phyloP scores from a whole-genome alignment of 1,140 invertebrate species.

The Macrobrachium rosenbergii region DNA sequence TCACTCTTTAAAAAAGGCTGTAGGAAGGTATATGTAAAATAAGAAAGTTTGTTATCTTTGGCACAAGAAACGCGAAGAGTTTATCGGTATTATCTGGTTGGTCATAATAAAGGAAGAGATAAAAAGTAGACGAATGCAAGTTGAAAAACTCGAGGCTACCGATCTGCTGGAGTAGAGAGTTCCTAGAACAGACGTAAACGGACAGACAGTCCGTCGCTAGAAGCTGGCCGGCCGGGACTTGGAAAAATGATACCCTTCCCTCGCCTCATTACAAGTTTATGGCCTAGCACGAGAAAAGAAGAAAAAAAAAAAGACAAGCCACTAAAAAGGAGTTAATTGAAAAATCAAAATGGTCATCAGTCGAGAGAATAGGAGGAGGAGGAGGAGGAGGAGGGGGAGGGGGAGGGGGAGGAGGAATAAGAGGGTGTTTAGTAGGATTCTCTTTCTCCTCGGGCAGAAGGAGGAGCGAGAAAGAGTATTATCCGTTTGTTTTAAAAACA shows the following conservation, averaged over 20 bases:
- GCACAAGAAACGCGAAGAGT: too few species aligned
- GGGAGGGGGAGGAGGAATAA: background rate
- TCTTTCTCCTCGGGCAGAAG: background rate
- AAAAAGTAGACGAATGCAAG: background rate
- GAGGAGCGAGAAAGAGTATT: background rate
- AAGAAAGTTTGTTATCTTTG: too few species aligned
- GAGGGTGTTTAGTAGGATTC: background rate
- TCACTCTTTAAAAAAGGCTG: too few species aligned
- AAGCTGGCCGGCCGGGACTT: background rate
- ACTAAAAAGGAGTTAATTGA: constrained; percentile 61
- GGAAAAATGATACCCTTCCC: constrained; percentile 55
- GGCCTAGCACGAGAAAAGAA: constrained; percentile 29
- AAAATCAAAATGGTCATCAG: constrained; percentile 59
- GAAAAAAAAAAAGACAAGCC: constrained; percentile 24
- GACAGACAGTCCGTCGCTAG: too few species aligned
- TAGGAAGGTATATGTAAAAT: too few species aligned
- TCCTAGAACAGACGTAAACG: background rate
- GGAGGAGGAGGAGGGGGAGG: background rate
- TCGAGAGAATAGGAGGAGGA: constrained; percentile 4
- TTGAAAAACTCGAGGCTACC: background rate
- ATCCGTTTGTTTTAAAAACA: too few species aligned
- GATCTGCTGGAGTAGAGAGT: too few species aligned
- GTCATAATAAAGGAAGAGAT: background rate
- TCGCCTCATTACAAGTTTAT: constrained; percentile 57
- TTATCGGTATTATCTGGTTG: too few species aligned